phyloP scores from a whole-genome alignment of 2,888 invertebrate species.

The Nymphalis urticae region DNA sequence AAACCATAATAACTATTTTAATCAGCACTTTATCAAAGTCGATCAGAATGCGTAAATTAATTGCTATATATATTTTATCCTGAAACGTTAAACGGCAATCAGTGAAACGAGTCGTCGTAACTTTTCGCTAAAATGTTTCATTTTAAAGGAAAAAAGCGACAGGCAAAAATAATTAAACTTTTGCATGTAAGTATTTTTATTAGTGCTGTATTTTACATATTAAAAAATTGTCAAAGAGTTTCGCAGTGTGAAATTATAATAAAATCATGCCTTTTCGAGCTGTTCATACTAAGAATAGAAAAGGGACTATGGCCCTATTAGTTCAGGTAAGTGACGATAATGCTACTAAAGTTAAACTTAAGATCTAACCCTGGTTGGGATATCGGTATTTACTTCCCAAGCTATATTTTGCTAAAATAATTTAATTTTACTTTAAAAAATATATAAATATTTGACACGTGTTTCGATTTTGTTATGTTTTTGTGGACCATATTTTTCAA shows the following conservation, averaged over 20 bases:
- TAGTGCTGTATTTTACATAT: constrained; percentile 17
- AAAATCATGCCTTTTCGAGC: constrained; percentile 16
- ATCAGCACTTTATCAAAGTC: constrained; percentile 15
- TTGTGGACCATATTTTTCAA: too few species aligned
- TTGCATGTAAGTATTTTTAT: constrained; percentile 53
- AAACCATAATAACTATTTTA: not conserved
- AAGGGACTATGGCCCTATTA: constrained; percentile 49
- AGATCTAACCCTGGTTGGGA: not conserved
- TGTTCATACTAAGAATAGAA: constrained; percentile 45
- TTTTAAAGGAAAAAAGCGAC: constrained; percentile 56
- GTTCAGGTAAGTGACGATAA: constrained; percentile 45
- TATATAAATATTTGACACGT: too few species aligned
- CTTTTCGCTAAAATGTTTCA: constrained; percentile 51
- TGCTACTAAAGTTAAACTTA: too few species aligned
- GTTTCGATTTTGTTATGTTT: too few species aligned
- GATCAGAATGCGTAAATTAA: constrained; percentile 1
- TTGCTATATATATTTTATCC: not conserved
- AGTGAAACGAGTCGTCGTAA: not conserved
- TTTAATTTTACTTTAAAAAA: too few species aligned
- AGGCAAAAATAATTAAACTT: constrained; percentile 53
- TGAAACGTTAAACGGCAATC: not conserved
- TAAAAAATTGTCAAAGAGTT: not conserved
- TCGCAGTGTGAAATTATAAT: not conserved
- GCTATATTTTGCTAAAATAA: too few species aligned
- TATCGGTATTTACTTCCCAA: too few species aligned